phyloP scores from a whole-genome alignment of 2,888 invertebrate species.

The Stegana nigrithorax region DNA sequence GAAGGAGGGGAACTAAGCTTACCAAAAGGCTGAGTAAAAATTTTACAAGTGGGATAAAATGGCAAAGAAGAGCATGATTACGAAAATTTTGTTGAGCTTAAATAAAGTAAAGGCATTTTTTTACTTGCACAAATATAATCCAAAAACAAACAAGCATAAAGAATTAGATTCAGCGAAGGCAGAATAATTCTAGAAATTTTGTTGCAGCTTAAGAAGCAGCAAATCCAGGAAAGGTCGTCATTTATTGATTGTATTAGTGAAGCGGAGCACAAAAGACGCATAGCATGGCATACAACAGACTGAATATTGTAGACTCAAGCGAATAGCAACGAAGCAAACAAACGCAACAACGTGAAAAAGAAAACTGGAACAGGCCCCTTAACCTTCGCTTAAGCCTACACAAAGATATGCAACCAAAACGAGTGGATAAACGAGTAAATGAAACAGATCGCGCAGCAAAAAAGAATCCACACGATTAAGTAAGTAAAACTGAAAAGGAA shows the following conservation, averaged over 20 bases:
- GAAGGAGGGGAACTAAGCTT: neutral
- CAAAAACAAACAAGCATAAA: neutral
- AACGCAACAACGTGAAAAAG: slow-evolving; percentile 27
- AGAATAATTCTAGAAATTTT: neutral
- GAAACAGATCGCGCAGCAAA: neutral
- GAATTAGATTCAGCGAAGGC: neutral
- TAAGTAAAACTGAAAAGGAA: neutral
- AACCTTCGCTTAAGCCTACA: slow-evolving; percentile 49
- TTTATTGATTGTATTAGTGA: slow-evolving; percentile 52
- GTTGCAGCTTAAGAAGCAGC: neutral
- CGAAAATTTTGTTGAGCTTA: too few species aligned
- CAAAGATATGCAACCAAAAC: slow-evolving; percentile 24
- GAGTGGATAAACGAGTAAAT: neutral
- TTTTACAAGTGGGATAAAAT: neutral
- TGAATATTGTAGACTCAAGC: too few species aligned
- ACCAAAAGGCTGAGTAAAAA: neutral
- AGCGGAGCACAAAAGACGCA: slow-evolving; percentile 11
- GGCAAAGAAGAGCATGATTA: neutral
- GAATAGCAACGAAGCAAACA: slow-evolving; percentile 18
- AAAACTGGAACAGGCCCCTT: slow-evolving; percentile 57
- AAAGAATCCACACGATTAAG: neutral
- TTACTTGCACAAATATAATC: too few species aligned
- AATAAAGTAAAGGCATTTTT: neutral
- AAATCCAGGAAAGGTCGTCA: slow-evolving; percentile 42
- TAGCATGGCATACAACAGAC: too few species aligned